phyloP scores from a whole-genome alignment of 2,113 vertebrate genomes.

The Megatriorchis doriae region DNA sequence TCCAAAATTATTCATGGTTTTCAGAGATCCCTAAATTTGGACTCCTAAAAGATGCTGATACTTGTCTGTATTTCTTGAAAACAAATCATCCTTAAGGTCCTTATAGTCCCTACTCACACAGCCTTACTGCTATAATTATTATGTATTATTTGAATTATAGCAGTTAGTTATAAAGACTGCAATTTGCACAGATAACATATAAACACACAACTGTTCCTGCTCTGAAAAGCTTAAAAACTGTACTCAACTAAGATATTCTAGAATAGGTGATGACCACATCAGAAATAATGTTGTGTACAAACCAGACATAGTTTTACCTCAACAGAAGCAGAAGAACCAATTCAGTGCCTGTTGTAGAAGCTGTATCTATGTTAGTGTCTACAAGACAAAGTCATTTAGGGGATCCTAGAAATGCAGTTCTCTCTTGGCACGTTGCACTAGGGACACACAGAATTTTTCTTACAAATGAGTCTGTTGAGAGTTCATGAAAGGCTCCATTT shows the following conservation, averaged over 20 bases:
- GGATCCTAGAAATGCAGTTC: neutral
- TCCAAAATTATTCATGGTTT: neutral
- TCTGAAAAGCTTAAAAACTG: neutral
- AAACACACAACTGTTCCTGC: neutral
- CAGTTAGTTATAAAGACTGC: neutral
- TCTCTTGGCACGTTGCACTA: neutral
- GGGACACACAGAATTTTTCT: neutral
- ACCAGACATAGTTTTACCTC: neutral
- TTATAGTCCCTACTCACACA: neutral
- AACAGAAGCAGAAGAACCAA: neutral
- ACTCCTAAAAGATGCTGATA: neutral
- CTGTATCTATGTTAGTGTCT: neutral
- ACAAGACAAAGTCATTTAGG: neutral
- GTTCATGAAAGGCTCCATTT: neutral
- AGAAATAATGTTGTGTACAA: neutral
- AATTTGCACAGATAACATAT: neutral
- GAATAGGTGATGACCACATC: neutral
- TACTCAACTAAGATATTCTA: neutral
- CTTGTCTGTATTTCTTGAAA: neutral
- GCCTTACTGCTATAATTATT: neutral
- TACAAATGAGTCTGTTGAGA: neutral
- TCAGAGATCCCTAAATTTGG: neutral
- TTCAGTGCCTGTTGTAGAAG: neutral
- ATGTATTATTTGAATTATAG: neutral
- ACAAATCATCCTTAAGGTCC: neutral